Conservation (phyloP, 1,140 invertebrate species). For the Pteromalus puparum region DNA sequence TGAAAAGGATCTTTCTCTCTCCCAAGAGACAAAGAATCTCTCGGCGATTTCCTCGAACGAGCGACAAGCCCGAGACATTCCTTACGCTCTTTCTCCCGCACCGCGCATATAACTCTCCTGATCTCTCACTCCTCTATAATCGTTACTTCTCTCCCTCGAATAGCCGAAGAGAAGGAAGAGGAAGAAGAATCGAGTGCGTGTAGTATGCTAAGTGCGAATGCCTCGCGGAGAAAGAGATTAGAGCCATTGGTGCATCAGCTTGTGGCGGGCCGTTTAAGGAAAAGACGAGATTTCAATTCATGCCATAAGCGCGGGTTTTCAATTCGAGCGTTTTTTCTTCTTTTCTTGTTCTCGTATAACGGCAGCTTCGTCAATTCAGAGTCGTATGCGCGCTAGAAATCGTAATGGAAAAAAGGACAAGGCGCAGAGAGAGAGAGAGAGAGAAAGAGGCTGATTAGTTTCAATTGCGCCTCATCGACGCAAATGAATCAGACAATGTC, state of each 20-base stretch:
- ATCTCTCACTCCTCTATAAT: slow-evolving; percentile 11
- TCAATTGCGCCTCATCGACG: slow-evolving; percentile 43
- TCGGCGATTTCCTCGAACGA: slow-evolving; percentile 50
- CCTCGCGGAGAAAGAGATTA: slow-evolving; percentile 13
- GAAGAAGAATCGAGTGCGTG: slow-evolving; percentile 11
- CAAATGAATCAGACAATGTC: slow-evolving; percentile 30
- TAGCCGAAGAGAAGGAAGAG: neutral
- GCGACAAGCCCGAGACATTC: slow-evolving; percentile 56
- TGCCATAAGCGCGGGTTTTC: neutral
- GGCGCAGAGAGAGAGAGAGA: neutral
- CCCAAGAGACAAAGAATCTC: slow-evolving; percentile 10
- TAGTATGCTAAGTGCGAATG: slow-evolving; percentile 27
- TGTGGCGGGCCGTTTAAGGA: neutral
- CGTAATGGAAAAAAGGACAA: neutral
- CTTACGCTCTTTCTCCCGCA: slow-evolving; percentile 27
- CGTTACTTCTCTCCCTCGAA: neutral
- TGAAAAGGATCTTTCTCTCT: slow-evolving; percentile 43
- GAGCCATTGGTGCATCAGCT: neutral
- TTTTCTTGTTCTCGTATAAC: too few relatives aligned
- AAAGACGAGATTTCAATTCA: neutral
- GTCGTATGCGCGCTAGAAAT: neutral
- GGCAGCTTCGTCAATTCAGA: neutral
- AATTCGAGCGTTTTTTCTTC: neutral
- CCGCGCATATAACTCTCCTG: slow-evolving; percentile 11
- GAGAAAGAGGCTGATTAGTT: slow-evolving; percentile 30